Evolutionary conservation across 1,140 invertebrate genomes (phyloP).

Genomic region (Drosophila truncata): DNA sequence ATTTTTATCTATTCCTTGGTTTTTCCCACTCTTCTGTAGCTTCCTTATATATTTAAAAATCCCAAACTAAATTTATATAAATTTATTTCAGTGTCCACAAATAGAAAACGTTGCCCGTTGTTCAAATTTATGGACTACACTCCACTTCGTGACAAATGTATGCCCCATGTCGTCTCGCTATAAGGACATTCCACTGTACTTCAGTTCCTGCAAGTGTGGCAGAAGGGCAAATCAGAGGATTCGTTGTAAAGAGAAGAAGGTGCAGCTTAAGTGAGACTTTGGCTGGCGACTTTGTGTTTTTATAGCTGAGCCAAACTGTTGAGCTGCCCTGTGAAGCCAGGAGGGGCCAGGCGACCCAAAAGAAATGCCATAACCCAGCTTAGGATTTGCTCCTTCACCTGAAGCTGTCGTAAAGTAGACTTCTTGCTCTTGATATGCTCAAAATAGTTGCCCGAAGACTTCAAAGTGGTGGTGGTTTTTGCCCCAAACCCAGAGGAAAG

Average conservation of each 20-base stretch:
- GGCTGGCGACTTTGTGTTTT: constrained; percentile 73
- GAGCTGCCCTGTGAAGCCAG: constrained; percentile 45
- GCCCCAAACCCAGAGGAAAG: neutral
- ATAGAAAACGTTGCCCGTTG: constrained; percentile 52
- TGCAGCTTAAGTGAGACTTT: constrained; percentile 72
- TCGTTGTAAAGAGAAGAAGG: neutral
- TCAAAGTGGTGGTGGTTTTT: constrained; percentile 17
- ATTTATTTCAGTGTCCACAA: neutral
- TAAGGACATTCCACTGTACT: constrained; percentile 34
- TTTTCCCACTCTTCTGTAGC: no score
- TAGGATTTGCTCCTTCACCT: constrained; percentile 32
- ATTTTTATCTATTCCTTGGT: no score
- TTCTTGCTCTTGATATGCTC: constrained; percentile 15
- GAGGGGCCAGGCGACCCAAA: constrained; percentile 13
- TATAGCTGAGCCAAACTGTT: constrained; percentile 71
- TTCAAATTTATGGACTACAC: constrained; percentile 73
- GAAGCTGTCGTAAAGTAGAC: constrained; percentile 37
- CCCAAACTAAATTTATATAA: neutral
- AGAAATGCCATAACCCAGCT: constrained; percentile 51
- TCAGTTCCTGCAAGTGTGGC: constrained; percentile 11
- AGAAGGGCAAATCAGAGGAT: constrained; percentile 23
- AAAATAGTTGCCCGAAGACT: constrained; percentile 22
- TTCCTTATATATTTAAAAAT: no score
- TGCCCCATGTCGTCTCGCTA: constrained; percentile 46
- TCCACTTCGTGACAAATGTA: constrained; percentile 57